These are phyloP conservation scores for Dolichoris vasculosae DNA, from an alignment of 1,140 invertebrate species.

Conservation along the genomic window DNA sequence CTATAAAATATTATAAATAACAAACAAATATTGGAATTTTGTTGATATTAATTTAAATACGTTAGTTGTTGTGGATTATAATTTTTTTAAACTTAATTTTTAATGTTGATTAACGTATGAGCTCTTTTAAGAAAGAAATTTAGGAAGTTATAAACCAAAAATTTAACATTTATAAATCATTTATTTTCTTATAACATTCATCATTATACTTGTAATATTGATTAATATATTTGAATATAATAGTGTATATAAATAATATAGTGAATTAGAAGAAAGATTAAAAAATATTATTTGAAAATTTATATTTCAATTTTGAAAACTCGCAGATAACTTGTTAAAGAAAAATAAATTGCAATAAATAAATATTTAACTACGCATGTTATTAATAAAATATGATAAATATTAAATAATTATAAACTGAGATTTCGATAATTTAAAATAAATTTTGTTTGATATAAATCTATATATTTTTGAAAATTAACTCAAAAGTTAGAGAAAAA, in stretches of 20 bases:
- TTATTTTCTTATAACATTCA: no score
- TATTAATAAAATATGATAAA: no score
- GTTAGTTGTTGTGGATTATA: background rate
- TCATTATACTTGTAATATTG: background rate
- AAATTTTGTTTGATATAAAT: background rate
- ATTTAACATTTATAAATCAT: no score
- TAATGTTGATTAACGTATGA: background rate
- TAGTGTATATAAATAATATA: background rate
- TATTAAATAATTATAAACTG: background rate
- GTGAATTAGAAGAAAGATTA: background rate
- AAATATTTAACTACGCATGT: no score
- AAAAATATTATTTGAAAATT: no score
- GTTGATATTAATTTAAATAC: no score
- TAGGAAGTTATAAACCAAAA: no score
- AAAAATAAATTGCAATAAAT: no score
- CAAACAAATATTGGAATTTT: no score
- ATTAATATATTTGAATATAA: background rate
- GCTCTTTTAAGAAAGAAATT: background rate
- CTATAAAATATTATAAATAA: no score
- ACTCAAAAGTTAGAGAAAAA: background rate
- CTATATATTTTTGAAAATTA: background rate
- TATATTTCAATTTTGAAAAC: no score
- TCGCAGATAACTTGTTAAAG: no score
- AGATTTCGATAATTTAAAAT: background rate
- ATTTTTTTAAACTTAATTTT: background rate